Conservation (phyloP, 2,797 vertebrate genomes). For the Crenuchus spilurus region DNA sequence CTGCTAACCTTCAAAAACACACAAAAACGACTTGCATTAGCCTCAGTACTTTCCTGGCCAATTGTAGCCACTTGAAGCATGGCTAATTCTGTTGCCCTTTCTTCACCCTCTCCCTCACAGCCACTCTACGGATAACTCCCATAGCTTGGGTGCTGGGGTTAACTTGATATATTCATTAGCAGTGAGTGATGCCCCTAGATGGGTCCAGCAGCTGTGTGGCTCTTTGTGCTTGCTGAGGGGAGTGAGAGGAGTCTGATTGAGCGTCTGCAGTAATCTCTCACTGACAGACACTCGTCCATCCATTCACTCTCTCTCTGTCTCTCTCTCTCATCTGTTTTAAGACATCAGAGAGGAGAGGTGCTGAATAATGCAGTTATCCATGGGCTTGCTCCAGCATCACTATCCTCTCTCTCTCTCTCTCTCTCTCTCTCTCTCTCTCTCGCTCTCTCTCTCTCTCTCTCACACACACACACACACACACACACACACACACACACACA, state of each 20-base stretch:
- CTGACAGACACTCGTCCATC: constrained; percentile 53
- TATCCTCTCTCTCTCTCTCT: constrained; percentile 15
- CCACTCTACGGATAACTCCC: constrained; percentile 47
- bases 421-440: neutral
- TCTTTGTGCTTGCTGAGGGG: constrained; percentile 49
- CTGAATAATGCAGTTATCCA: constrained; percentile 50
- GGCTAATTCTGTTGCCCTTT: constrained; percentile 57
- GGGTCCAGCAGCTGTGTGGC: constrained; percentile 53
- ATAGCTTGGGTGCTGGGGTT: constrained; percentile 59
- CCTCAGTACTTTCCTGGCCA: constrained; percentile 36
- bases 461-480: constrained; percentile 38
- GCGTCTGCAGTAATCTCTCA: constrained; percentile 50
- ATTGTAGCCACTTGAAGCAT: constrained; percentile 49
- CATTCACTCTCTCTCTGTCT: constrained; percentile 34
- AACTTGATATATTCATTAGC: constrained; percentile 75
- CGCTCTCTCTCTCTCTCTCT: neutral
- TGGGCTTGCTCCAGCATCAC: constrained; percentile 8
- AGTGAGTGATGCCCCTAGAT: constrained; percentile 65
- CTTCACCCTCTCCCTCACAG: constrained; percentile 46
- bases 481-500: constrained; percentile 22
- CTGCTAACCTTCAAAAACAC: constrained; percentile 25
- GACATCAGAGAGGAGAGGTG: constrained; percentile 38
- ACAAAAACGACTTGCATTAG: constrained; percentile 23
- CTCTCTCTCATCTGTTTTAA: constrained; percentile 47
- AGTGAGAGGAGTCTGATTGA: constrained; percentile 48